Percentiles rank a stretch among this genome's conserved stretches.
Conservation (phyloP, 2,888 invertebrate genomes). For the Drosophila kambysellisi region DNA sequence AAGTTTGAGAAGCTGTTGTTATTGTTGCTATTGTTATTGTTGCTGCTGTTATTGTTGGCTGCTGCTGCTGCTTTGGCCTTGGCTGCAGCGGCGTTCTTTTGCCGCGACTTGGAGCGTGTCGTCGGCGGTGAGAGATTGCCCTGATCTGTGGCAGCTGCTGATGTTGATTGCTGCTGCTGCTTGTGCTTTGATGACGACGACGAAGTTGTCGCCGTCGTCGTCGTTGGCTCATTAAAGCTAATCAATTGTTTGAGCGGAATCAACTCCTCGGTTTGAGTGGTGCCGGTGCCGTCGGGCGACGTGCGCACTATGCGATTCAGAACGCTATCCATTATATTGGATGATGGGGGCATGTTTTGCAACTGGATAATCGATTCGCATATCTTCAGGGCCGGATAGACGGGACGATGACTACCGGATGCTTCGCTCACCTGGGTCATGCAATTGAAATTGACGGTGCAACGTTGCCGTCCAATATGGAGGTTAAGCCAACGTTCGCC, state of each 20-base stretch:
- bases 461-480: slow-evolving; percentile 90
- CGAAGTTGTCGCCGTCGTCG: slow-evolving; percentile 6
- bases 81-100: slow-evolving; percentile 68
- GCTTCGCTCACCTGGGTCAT: slow-evolving; percentile 95
- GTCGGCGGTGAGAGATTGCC: slow-evolving; percentile 30
- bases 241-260: slow-evolving; percentile 62
- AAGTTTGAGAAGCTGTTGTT: slow-evolving; percentile 18
- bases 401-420: slow-evolving; percentile 92
- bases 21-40: slow-evolving; percentile 1
- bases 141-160: background rate
- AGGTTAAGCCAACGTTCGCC: slow-evolving; percentile 90
- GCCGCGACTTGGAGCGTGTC: slow-evolving; percentile 65
- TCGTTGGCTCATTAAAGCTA: slow-evolving; percentile 50
- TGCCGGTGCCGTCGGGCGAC: slow-evolving; percentile 47
- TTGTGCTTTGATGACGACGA: background rate
- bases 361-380: slow-evolving; percentile 69
- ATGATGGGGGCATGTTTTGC: slow-evolving; percentile 37
- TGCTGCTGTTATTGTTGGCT: background rate
- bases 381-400: slow-evolving; percentile 88
- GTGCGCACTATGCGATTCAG: slow-evolving; percentile 64
- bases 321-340: slow-evolving; percentile 62
- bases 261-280: slow-evolving; percentile 62
- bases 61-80: slow-evolving; percentile 57
- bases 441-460: slow-evolving; percentile 91
- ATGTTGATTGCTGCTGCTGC: background rate